Percentiles rank a stretch among this genome's conserved stretches.
Conservation (phyloP, 2,888 invertebrate species). For the Operophtera brumata region DNA sequence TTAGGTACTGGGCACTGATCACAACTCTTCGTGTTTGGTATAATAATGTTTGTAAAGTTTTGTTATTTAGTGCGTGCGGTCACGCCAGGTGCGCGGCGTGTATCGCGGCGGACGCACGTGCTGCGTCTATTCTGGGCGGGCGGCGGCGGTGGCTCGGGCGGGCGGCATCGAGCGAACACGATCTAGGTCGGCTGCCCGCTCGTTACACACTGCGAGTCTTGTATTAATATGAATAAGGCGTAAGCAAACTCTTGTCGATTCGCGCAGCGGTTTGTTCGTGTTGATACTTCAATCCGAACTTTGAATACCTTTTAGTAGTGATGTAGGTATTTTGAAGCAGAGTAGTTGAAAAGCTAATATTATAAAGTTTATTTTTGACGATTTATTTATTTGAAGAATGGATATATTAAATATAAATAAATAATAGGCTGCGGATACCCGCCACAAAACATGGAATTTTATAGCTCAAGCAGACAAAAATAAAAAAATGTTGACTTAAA, state of each 20-base stretch:
- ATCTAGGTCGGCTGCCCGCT: conserved; percentile 68
- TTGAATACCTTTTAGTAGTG: neutral
- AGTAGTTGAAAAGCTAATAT: no score
- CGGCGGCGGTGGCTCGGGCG: conserved; percentile 50
- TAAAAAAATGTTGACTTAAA: no score
- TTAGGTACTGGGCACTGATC: conserved; percentile 34
- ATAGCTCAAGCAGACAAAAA: no score
- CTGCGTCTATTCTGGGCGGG: conserved; percentile 76
- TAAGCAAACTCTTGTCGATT: conserved; percentile 24
- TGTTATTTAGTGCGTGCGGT: conserved; percentile 27
- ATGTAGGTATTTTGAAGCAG: no score
- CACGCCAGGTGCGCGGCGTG: conserved; percentile 51
- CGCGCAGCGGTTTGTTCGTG: conserved; percentile 9
- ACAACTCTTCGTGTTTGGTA: conserved; percentile 41
- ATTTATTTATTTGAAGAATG: no score
- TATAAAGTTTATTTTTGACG: no score
- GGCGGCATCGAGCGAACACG: conserved; percentile 70
- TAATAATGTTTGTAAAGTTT: conserved; percentile 34
- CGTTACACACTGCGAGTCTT: conserved; percentile 34
- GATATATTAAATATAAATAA: no score
- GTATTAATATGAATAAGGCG: conserved; percentile 27
- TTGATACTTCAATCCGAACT: conserved; percentile 4
- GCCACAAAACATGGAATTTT: no score
- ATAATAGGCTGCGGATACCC: no score
- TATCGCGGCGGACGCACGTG: conserved; percentile 74